Evolutionary conservation across 2,888 invertebrate genomes (phyloP).

Genomic region (Chirona hameri): DNA sequence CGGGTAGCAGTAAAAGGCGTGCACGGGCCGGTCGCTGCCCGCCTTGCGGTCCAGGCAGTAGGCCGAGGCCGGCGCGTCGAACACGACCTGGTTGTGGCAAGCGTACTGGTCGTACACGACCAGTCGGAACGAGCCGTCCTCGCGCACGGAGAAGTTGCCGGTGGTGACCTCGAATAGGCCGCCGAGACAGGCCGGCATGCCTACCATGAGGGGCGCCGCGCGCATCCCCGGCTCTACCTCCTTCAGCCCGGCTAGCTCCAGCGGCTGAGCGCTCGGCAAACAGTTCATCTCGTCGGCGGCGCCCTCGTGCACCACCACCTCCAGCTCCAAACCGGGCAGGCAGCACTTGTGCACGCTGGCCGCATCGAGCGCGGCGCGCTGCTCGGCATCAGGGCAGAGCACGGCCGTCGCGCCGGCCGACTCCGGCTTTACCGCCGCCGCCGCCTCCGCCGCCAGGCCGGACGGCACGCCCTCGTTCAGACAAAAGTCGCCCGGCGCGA

Average conservation of each 20-base stretch:
- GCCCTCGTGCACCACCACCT: background rate
- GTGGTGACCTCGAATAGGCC: background rate
- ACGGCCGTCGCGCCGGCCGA: background rate
- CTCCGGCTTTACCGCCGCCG: background rate
- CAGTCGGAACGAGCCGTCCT: background rate
- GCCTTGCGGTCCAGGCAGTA: constrained; percentile 4
- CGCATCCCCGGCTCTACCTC: background rate
- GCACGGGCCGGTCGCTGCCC: background rate
- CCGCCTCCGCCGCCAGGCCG: background rate
- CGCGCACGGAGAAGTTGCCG: constrained; percentile 6
- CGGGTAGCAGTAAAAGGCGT: constrained; percentile 3
- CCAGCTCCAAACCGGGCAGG: constrained; percentile 33
- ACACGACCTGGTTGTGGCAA: background rate
- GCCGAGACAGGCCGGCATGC: background rate
- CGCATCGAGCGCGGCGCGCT: too few relatives aligned
- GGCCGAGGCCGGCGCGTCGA: background rate
- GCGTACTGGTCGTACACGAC: constrained; percentile 1
- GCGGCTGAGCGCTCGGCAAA: background rate
- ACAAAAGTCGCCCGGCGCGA: background rate
- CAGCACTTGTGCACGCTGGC: constrained; percentile 38
- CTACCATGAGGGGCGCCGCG: background rate
- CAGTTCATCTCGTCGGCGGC: background rate
- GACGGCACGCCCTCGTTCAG: background rate
- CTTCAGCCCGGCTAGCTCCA: background rate
- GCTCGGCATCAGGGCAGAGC: constrained; percentile 33